These are phyloP conservation scores for Lathronympha strigana DNA, from an alignment of 2,888 invertebrate species.

Conservation along the genomic window DNA sequence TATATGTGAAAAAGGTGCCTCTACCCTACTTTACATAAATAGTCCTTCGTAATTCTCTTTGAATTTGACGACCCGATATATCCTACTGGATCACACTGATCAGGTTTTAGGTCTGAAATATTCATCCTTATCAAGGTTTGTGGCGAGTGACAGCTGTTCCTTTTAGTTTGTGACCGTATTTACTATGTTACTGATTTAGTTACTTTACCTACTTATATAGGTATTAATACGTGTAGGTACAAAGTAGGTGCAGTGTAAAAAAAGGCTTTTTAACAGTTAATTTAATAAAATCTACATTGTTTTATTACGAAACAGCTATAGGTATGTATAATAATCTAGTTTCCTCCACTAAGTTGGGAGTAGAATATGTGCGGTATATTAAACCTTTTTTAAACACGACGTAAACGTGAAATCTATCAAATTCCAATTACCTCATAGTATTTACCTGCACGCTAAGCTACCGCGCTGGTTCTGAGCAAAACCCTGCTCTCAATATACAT, in stretches of 20 bases:
- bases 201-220: background rate
- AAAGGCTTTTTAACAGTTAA: too few relatives aligned
- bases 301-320: too few relatives aligned
- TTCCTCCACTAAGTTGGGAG: background rate
- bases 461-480: background rate
- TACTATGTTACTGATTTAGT: background rate
- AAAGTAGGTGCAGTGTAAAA: too few relatives aligned
- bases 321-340: background rate
- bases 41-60: slow-evolving; percentile 50
- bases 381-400: slow-evolving; percentile 14
- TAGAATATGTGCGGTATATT: background rate
- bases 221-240: background rate
- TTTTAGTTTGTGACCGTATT: slow-evolving; percentile 16
- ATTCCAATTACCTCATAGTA: slow-evolving; percentile 14
- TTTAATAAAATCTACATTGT: too few relatives aligned
- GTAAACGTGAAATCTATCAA: slow-evolving; percentile 17
- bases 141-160: slow-evolving; percentile 37
- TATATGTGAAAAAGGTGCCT: slow-evolving; percentile 50
- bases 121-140: slow-evolving; percentile 38
- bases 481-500: background rate
- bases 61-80: slow-evolving; percentile 51
- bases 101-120: slow-evolving; percentile 39
- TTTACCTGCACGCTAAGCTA: slow-evolving; percentile 16
- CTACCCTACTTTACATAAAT: slow-evolving; percentile 57
- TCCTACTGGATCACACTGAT: slow-evolving; percentile 44